A percentile compares a stretch with the other conserved stretches of the same genome.
Evolutionary conservation across 2,888 invertebrate species (phyloP).

Genomic region (Dastarcus helophoroides): DNA sequence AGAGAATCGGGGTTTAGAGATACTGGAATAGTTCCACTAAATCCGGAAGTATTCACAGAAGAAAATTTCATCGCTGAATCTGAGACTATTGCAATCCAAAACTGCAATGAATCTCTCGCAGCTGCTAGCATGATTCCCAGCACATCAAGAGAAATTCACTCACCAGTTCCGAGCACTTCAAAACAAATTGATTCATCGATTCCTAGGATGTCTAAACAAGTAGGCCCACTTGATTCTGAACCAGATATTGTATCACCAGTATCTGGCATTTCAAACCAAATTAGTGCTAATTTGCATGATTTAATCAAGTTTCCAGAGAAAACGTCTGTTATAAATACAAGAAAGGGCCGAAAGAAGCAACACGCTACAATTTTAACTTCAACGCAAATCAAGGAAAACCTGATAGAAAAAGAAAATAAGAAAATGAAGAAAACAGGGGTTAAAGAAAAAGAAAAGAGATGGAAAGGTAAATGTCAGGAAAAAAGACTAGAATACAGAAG

Average conservation of each 20-base stretch:
- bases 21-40: conserved; percentile 24
- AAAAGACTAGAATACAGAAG: no score
- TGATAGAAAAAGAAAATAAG: conserved; percentile 15
- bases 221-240: conserved; percentile 6
- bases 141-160: conserved; percentile 19
- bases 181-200: conserved; percentile 14
- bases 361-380: conserved; percentile 22
- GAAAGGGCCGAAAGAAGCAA: conserved; percentile 20
- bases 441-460: conserved; percentile 12
- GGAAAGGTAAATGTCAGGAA: no score
- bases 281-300: conserved; percentile 6
- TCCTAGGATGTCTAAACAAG: conserved; percentile 14
- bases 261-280: conserved; percentile 1
- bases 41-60: conserved; percentile 18
- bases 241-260: conserved; percentile 7
- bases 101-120: conserved; percentile 10
- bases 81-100: conserved; percentile 9
- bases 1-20: conserved; percentile 26
- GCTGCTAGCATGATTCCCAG: conserved; percentile 16
- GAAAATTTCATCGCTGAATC: conserved; percentile 12
- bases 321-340: conserved; percentile 6
- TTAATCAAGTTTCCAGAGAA: conserved; percentile 9
- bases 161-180: conserved; percentile 12
- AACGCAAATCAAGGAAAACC: conserved; percentile 12
- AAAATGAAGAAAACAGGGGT: conserved; percentile 15